A percentile compares a stretch with the other conserved stretches of the same genome.
Evolutionary conservation across 2,797 vertebrate genomes (phyloP).

Genomic region (Okamejei kenojei): DNA sequence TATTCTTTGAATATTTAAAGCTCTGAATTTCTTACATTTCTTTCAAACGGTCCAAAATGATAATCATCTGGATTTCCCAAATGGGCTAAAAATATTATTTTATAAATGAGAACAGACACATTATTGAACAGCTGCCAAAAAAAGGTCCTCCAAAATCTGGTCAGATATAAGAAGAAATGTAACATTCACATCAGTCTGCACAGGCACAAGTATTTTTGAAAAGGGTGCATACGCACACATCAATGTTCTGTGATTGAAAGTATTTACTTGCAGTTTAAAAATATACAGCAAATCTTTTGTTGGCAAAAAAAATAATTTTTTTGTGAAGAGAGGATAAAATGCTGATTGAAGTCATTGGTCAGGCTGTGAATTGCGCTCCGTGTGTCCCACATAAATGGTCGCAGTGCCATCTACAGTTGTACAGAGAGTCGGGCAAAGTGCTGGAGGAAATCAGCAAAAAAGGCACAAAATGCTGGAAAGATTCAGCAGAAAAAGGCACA

Average conservation of each 20-base stretch:
- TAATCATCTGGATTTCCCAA: neutral
- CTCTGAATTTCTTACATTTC: neutral
- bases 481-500: too few species aligned
- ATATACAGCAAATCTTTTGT: neutral
- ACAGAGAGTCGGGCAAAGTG: too few species aligned
- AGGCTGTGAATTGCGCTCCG: neutral
- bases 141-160: neutral
- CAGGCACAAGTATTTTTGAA: neutral
- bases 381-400: neutral
- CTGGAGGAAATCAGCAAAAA: too few species aligned
- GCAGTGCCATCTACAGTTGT: constrained; percentile 12
- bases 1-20: constrained; percentile 8
- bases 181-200: neutral
- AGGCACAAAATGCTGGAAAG: too few species aligned
- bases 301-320: neutral
- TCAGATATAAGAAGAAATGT: neutral
- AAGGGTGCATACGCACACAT: neutral
- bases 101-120: constrained; percentile 14
- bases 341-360: neutral
- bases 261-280: neutral
- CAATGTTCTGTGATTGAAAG: neutral
- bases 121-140: constrained; percentile 7
- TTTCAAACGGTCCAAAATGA: neutral
- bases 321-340: neutral
- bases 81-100: constrained; percentile 10